Evolutionary conservation across 2,888 invertebrate genomes (phyloP), one percentile per base, ranked within the genome.

Genomic region (Eupithecia inturbata): DNA sequence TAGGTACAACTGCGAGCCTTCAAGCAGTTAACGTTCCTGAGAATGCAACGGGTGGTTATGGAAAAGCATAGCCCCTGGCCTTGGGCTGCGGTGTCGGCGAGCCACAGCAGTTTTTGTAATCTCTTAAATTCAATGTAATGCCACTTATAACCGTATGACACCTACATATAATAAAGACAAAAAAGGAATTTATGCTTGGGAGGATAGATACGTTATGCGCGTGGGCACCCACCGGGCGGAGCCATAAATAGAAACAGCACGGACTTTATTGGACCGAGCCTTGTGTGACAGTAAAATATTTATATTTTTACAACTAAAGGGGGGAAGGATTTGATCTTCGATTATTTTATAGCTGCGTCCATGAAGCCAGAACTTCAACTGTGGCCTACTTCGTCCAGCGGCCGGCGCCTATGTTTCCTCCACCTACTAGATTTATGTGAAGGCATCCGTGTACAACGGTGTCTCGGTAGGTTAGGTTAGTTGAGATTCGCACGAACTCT

Each of bases 261-360:
- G 85, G 82, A 83, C 84, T 81, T 88, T 88, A 87, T 89, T 82
- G 90, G 87, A 82, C 80, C 80, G 82, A 80, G 78, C 91, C 89
- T 72, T 68, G 49, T 66, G 74, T 68, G 68, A 71, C 39, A 72
- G 49, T 72, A 67, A 70, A 71, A 63, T 1, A 16, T 36, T 41
- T 66, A 7, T 39, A n/a, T 33, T 4, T 36, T 4, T 31, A 31
- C 3, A 36, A 12, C 49, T 36, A 60, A 67, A 69, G n/a, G 28
- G 67, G 63, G 22, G 19, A 71, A 69, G 71, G 60, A 71, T 63
- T 69, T 70, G 22, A 33, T 63, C 63, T 74, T 57, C 69, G 19
- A n/a, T n/a, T 33, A 64, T 64, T 64, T 64, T 64, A 36, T n/a
- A 64, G 33, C 63, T 7, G 31, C 28, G 28, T 31, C 19, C 31